phyloP scores from a whole-genome alignment of 2,888 invertebrate genomes.

The Agrochola lota region DNA sequence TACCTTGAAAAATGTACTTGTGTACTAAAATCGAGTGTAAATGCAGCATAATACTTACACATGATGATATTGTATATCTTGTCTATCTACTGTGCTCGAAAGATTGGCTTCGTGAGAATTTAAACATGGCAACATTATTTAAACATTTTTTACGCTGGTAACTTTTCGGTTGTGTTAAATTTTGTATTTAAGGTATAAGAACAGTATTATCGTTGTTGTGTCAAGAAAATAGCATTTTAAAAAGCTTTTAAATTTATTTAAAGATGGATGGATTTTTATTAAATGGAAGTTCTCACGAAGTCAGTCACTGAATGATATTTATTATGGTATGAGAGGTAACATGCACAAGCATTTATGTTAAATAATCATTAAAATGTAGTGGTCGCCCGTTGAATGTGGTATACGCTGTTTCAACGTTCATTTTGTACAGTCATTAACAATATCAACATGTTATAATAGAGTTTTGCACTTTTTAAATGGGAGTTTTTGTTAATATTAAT shows the following conservation, averaged over 20 bases:
- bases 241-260: constrained; percentile 14
- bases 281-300: constrained; percentile 64
- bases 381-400: constrained; percentile 66
- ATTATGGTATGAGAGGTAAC: constrained; percentile 66
- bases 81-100: constrained; percentile 52
- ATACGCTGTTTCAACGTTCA: constrained; percentile 63
- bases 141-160: constrained; percentile 42
- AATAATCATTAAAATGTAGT: constrained; percentile 65
- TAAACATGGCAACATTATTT: constrained; percentile 51
- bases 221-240: constrained; percentile 35
- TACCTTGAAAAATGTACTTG: constrained; percentile 44
- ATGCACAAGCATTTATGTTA: constrained; percentile 76
- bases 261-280: constrained; percentile 13
- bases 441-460: constrained; percentile 33
- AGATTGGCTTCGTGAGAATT: constrained; percentile 68
- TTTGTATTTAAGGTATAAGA: constrained; percentile 59
- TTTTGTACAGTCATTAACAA: constrained; percentile 64
- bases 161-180: constrained; percentile 52
- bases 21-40: constrained; percentile 49
- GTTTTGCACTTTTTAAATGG: constrained; percentile 14
- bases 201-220: constrained; percentile 69
- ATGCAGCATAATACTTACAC: constrained; percentile 34
- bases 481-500: constrained; percentile 23
- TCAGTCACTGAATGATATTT: constrained; percentile 63
- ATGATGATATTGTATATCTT: constrained; percentile 50